These are phyloP conservation scores for Eriocheir sinensis DNA, from an alignment of 1,140 invertebrate genomes.

Conservation along the genomic window DNA sequence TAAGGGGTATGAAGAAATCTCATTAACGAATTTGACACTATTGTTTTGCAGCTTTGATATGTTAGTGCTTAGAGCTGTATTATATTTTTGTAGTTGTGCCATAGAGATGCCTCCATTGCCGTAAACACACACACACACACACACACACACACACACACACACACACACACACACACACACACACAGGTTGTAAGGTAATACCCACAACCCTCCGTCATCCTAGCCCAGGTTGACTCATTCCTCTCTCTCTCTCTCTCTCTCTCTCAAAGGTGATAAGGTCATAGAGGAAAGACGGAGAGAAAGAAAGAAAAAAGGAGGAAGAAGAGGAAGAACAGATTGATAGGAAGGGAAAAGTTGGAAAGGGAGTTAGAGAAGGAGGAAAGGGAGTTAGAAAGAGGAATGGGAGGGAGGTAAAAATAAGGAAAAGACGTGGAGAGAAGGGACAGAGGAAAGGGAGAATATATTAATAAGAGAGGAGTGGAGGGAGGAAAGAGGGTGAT, in stretches of 20 bases:
- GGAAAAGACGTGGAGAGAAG: no score
- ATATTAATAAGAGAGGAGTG: no score
- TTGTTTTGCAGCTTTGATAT: no score
- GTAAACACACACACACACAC: no score
- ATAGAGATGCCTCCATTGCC: not conserved
- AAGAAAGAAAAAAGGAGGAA: not conserved
- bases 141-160: not conserved
- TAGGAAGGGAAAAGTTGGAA: not conserved
- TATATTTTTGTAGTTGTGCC: no score
- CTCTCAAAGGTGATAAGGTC: not conserved
- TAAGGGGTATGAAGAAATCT: no score
- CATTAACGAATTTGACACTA: no score
- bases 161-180: constrained; percentile 22
- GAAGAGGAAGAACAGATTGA: not conserved
- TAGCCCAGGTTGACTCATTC: not conserved
- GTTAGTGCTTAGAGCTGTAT: no score
- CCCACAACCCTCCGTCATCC: not conserved
- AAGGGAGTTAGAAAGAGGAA: not conserved
- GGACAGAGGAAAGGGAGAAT: no score
- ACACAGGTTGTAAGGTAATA: constrained; percentile 14
- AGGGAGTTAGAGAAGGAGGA: not conserved
- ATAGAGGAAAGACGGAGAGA: not conserved
- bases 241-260: no score
- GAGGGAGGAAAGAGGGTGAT: no score
- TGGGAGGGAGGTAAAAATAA: not conserved